Evolutionary conservation across 2,797 vertebrate species (phyloP).

Genomic region (Esox lucius): DNA sequence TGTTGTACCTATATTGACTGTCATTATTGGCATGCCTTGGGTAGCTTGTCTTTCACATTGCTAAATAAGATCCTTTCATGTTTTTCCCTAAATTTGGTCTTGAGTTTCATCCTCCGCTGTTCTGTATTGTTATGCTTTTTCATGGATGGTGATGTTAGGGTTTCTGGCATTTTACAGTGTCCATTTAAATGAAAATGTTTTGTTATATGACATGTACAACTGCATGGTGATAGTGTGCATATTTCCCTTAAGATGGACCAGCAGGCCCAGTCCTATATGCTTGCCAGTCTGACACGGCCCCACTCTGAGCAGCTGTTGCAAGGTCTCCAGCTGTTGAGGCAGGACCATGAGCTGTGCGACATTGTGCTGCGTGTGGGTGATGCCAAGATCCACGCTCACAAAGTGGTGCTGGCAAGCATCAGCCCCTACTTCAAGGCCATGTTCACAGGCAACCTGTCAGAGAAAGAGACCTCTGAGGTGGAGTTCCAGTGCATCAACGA

Average conservation of each 20-base stretch:
- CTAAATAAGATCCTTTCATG: not conserved
- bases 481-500: conserved; percentile 97
- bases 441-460: conserved; percentile 96
- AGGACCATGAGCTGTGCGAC: conserved; percentile 96
- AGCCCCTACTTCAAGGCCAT: conserved; percentile 99
- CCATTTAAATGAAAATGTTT: too few relatives aligned
- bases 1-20: not conserved
- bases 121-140: not conserved
- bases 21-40: not conserved
- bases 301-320: conserved; percentile 98
- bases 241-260: conserved; percentile 90
- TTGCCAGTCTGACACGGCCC: conserved; percentile 94
- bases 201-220: not conserved
- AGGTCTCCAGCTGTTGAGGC: conserved; percentile 94
- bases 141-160: not conserved
- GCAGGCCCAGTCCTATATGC: conserved; percentile 93
- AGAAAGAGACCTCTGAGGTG: conserved; percentile 96
- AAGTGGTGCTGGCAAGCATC: conserved; percentile 96
- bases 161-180: too few relatives aligned
- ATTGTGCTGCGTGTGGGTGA: conserved; percentile 94
- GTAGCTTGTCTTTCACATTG: not conserved
- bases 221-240: conserved; percentile 35
- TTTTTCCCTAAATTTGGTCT: not conserved
- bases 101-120: not conserved
- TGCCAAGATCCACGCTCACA: conserved; percentile 96